Conservation (phyloP, 2,797 vertebrate species). For the Caiman crocodilus region DNA sequence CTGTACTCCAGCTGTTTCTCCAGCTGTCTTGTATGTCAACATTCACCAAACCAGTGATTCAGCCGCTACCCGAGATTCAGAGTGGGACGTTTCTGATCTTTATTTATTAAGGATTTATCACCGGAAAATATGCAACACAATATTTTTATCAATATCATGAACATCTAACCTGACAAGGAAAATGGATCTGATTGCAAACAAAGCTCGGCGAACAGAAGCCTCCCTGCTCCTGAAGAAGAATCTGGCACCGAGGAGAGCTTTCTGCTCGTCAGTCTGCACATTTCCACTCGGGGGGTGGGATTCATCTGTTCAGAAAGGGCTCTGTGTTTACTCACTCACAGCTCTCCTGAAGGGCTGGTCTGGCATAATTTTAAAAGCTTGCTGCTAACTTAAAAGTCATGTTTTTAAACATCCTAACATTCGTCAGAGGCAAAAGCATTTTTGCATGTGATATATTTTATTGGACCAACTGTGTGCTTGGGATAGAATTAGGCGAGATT, state of each 20-base stretch:
- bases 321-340: background rate
- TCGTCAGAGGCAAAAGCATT: background rate
- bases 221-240: rapidly evolving
- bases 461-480: no score
- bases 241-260: background rate
- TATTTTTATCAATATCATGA: background rate
- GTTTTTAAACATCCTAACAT: background rate
- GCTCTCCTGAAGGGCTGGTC: rapidly evolving
- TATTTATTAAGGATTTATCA: slow-evolving; percentile 24
- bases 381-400: rapidly evolving
- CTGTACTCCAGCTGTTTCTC: slow-evolving; percentile 65
- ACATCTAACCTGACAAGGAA: rapidly evolving
- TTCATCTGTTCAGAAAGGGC: background rate
- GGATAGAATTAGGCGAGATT: no score
- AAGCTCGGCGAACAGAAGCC: rapidly evolving
- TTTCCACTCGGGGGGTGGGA: background rate
- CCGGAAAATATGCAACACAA: slow-evolving; percentile 12
- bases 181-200: rapidly evolving
- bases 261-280: background rate
- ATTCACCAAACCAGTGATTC: slow-evolving; percentile 22
- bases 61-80: slow-evolving; percentile 34
- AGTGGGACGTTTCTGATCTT: slow-evolving; percentile 37
- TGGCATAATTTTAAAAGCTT: rapidly evolving
- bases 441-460: no score
- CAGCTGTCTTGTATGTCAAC: slow-evolving; percentile 43